phyloP scores from a whole-genome alignment of 2,797 vertebrate species.

The Borostomias antarcticus region DNA sequence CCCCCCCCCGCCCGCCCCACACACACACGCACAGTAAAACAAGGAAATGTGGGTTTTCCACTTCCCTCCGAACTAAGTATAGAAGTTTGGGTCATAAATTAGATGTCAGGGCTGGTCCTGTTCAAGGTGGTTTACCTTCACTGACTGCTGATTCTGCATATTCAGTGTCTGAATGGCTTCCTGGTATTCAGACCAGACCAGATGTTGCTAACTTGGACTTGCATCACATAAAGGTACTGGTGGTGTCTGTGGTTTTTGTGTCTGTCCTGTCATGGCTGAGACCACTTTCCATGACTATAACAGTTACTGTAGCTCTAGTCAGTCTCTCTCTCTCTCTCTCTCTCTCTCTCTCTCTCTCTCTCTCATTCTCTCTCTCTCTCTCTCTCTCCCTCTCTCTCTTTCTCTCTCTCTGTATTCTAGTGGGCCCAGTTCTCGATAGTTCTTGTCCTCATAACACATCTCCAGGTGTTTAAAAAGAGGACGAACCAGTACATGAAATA shows the following conservation, averaged over 20 bases:
- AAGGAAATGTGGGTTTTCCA: constrained; percentile 56
- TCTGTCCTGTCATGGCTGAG: neutral
- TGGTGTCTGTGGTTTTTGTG: neutral
- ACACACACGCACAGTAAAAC: constrained; percentile 44
- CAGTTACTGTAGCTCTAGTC: neutral
- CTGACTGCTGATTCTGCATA: constrained; percentile 41
- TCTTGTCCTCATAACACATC: constrained; percentile 23
- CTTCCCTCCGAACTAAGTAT: constrained; percentile 52
- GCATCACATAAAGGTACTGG: constrained; percentile 7
- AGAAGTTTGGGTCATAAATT: constrained; percentile 38
- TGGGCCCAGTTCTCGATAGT: constrained; percentile 19
- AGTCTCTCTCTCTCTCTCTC: neutral
- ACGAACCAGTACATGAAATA: constrained; percentile 43
- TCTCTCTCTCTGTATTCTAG: neutral
- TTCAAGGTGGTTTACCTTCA: constrained; percentile 19
- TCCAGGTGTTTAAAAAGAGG: constrained; percentile 34
- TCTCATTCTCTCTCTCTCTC: neutral
- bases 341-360: neutral
- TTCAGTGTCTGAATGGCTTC: constrained; percentile 29
- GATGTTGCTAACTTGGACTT: constrained; percentile 8
- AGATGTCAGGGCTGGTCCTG: constrained; percentile 33
- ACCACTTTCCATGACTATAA: neutral
- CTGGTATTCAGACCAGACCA: constrained; percentile 16
- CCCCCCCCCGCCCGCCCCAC: constrained; percentile 11
- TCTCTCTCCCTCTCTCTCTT: neutral